A percentile compares a stretch with the other conserved stretches of the same genome.
These are phyloP conservation scores for Nycteola revayana DNA, from an alignment of 2,888 invertebrate genomes.

Conservation along the genomic window DNA sequence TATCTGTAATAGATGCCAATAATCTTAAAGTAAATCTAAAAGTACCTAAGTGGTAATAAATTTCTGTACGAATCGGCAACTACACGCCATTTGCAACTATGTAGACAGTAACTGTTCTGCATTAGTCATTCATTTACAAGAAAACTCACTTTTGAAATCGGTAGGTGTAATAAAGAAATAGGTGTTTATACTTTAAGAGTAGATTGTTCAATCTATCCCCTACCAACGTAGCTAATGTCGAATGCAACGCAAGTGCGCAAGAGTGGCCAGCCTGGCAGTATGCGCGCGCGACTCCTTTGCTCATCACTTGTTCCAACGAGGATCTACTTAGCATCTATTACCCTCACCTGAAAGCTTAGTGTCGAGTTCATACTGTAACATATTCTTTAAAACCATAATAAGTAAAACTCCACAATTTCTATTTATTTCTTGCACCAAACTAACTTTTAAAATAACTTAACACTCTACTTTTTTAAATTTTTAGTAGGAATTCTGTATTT, in stretches of 20 bases:
- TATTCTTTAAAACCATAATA: slow-evolving; percentile 5
- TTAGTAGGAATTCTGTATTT: slow-evolving; percentile 31
- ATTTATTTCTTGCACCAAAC: slow-evolving; percentile 1
- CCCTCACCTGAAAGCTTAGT: slow-evolving; percentile 42
- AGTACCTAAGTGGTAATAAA: too few relatives aligned
- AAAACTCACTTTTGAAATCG: too few relatives aligned
- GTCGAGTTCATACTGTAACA: slow-evolving; percentile 22
- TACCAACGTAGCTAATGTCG: slow-evolving; percentile 33
- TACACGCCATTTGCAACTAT: too few relatives aligned
- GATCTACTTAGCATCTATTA: slow-evolving; percentile 8
- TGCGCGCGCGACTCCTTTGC: slow-evolving; percentile 31
- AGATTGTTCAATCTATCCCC: slow-evolving; percentile 45
- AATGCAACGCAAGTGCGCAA: slow-evolving; percentile 21
- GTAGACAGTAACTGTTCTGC: too few relatives aligned
- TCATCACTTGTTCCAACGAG: slow-evolving; percentile 45
- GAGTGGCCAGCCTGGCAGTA: slow-evolving; percentile 26
- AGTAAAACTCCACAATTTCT: slow-evolving; percentile 1
- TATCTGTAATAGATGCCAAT: too few relatives aligned
- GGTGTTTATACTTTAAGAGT: slow-evolving; percentile 37
- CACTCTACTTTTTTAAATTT: slow-evolving; percentile 23
- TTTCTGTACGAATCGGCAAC: too few relatives aligned
- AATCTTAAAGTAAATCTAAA: too few relatives aligned
- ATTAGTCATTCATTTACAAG: too few relatives aligned
- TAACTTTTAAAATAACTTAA: slow-evolving; percentile 1
- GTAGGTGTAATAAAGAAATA: too few relatives aligned